Base-by-base conservation (phyloP, 2,888 invertebrate genomes). In the Habroteleia sp. region DNA sequence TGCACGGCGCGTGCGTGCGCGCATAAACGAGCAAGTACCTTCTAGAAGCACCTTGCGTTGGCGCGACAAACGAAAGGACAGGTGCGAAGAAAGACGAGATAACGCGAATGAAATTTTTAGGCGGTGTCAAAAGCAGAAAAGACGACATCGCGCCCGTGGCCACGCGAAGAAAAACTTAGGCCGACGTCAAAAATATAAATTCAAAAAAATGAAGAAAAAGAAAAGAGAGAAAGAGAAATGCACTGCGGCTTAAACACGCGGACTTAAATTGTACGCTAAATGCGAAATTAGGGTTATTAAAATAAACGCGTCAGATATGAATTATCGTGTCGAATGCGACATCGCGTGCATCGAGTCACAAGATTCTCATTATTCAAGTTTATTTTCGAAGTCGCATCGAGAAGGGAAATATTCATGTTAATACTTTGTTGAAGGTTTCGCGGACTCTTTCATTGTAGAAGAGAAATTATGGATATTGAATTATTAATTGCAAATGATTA, bases 91-190 rank as follows among this genome's bases (percentile, higher is more conserved):
- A n/a, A 25, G 20, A 31, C 23, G 44, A 63, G 74, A 60, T 69
- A 65, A 71, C 52, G 65, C 58, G 52, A 68, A 68, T 56, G 68
- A 74, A 68, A 74, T 62, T 63, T 68, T 48, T 31, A 66, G 54
- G 35, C 52, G 58, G 63, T 63, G 63, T 72, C 72, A 58, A 72
- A 63, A 72, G 56, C 48, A 35, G 29, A 23, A 52, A 44, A 13
- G 54, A 33, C 56, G 7, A 8, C 71, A 58, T 60, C 69, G 33
- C 58, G 58, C 60, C 44, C 46, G 13, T 29, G 42, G 54, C 50
- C 31, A 35, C 10, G 39, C n/a, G 2, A 4, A 23, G 20, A 31
- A 27, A 42, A 63, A 29, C n/a, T n/a, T n/a, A n/a, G n/a, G n/a
- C n/a, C n/a, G n/a, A n/a, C n/a, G n/a, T n/a, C n/a, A n/a, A n/a